These are phyloP conservation scores for Propithecus deckenii DNA, from an alignment of 2,797 vertebrate genomes.

Conservation along the genomic window DNA sequence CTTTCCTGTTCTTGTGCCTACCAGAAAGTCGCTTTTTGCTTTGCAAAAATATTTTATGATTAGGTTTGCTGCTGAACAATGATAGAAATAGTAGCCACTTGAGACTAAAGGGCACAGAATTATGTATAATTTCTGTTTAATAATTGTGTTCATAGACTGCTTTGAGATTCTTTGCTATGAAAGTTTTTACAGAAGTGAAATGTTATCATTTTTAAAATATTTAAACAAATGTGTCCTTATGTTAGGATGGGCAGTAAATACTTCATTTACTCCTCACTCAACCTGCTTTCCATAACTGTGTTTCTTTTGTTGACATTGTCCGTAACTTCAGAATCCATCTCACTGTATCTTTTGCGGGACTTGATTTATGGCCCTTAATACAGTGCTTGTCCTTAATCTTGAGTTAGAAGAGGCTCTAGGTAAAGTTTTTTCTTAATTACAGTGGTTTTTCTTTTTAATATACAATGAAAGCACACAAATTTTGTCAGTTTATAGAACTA, in stretches of 20 bases:
- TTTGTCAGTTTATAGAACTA: neutral
- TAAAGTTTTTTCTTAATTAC: neutral
- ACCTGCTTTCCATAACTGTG: neutral
- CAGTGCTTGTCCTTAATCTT: neutral
- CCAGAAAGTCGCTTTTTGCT: neutral
- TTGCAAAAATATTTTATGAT: neutral
- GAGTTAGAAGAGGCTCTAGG: neutral
- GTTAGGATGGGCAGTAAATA: neutral
- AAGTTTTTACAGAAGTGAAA: neutral
- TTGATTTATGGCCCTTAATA: neutral
- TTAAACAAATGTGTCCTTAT: neutral
- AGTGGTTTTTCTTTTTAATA: neutral
- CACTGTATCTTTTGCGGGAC: neutral
- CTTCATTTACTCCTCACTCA: neutral
- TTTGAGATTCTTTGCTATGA: slow-evolving; percentile 10
- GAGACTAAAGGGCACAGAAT: neutral
- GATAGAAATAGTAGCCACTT: neutral
- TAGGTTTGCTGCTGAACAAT: neutral
- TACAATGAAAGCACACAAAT: neutral
- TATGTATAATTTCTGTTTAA: neutral
- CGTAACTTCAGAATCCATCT: neutral
- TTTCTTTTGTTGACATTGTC: neutral
- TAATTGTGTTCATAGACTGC: neutral
- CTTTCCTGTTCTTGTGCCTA: neutral
- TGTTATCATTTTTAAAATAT: neutral